Evolutionary conservation across 2,888 invertebrate species (phyloP).

Genomic region (Conomelus anceps): DNA sequence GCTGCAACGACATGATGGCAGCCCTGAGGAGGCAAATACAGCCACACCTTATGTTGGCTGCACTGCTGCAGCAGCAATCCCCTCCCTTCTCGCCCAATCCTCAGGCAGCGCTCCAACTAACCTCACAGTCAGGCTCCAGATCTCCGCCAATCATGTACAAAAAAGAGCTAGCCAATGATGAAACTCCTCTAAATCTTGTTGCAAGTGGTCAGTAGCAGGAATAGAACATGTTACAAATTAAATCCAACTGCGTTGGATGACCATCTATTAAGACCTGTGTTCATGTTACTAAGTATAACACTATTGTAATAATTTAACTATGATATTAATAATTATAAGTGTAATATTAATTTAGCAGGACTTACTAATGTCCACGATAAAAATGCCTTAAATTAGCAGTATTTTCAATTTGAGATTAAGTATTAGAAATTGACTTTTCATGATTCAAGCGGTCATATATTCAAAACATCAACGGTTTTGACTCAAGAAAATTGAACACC

Average conservation of each 20-base stretch:
- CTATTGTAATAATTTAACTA: too few species aligned
- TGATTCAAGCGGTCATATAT: not conserved
- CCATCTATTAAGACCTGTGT: too few species aligned
- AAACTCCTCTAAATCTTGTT: constrained; percentile 32
- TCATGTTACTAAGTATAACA: not conserved
- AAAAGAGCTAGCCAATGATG: constrained; percentile 25
- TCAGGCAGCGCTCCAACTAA: too few species aligned
- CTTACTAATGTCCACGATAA: not conserved
- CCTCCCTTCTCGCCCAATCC: not conserved
- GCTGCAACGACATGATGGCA: constrained; percentile 60
- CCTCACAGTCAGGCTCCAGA: too few species aligned
- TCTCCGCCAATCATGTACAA: constrained; percentile 12
- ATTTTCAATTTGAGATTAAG: not conserved
- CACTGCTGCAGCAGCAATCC: constrained; percentile 48
- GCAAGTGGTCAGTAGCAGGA: constrained; percentile 26
- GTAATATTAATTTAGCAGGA: not conserved
- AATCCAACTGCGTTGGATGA: too few species aligned
- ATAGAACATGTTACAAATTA: not conserved
- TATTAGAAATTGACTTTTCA: not conserved
- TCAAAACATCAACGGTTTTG: not conserved
- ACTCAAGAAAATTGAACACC: not conserved
- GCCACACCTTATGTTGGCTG: constrained; percentile 60
- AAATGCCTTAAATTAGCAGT: not conserved
- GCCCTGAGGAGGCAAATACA: constrained; percentile 63
- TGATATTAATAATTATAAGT: not conserved